A percentile compares a stretch with the other conserved stretches of the same genome.
Conservation (phyloP, 2,888 invertebrate species). For the Tortrix viridana region DNA sequence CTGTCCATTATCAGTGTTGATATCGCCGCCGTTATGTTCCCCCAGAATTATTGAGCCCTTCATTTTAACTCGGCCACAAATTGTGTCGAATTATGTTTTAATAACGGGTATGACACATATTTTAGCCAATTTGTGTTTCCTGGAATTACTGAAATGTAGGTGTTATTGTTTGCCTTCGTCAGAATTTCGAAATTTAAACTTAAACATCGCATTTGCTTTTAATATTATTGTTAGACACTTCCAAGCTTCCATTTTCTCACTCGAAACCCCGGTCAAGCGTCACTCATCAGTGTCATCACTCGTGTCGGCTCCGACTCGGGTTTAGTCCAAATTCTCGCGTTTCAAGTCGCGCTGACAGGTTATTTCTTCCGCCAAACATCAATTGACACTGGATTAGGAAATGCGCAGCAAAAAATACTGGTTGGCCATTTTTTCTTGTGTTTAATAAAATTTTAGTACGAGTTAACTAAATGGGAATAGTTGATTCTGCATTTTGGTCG, state of each 20-base stretch:
- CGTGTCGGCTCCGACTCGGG: constrained; percentile 20
- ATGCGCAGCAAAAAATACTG: neutral
- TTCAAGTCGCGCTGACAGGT: constrained; percentile 27
- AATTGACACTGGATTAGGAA: constrained; percentile 18
- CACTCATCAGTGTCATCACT: constrained; percentile 18
- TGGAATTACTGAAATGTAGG: too few species aligned
- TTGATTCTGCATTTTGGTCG: too few species aligned
- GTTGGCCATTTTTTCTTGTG: neutral
- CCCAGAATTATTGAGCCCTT: too few species aligned
- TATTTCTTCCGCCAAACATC: constrained; percentile 34
- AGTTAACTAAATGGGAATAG: neutral
- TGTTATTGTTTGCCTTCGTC: too few species aligned
- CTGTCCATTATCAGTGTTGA: too few species aligned
- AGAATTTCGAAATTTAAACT: too few species aligned
- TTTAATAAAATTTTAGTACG: neutral
- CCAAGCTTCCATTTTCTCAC: neutral
- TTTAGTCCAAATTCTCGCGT: constrained; percentile 28
- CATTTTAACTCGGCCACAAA: too few species aligned
- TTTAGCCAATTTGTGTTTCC: too few species aligned
- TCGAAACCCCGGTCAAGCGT: constrained; percentile 8
- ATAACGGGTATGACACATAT: too few species aligned
- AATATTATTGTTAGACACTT: neutral
- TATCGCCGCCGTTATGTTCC: too few species aligned
- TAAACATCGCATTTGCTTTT: too few species aligned
- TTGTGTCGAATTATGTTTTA: too few species aligned